Percentiles rank a stretch among this genome's conserved stretches.
These are phyloP conservation scores for Pteruthius melanotis DNA, from an alignment of 2,113 vertebrate species.

Conservation along the genomic window DNA sequence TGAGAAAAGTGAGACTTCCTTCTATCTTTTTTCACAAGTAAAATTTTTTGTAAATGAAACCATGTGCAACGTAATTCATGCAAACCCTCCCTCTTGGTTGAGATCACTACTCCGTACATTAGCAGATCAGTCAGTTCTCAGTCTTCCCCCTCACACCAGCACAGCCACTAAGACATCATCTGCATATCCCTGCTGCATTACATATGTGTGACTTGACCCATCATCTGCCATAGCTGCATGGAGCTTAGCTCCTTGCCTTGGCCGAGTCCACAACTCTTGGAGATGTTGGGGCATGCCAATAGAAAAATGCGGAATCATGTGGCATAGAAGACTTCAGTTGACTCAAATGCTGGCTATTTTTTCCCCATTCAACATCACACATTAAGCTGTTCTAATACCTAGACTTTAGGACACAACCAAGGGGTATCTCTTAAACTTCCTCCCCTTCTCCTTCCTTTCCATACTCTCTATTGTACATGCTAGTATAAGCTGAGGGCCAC, in stretches of 20 bases:
- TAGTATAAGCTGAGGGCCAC: neutral
- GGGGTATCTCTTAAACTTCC: neutral
- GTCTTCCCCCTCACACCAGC: neutral
- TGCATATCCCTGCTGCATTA: neutral
- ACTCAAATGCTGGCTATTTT: neutral
- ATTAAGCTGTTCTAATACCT: neutral
- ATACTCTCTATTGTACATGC: neutral
- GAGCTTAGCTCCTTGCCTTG: neutral
- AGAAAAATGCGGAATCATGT: neutral
- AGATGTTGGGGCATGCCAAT: accelerated
- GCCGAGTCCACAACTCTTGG: neutral
- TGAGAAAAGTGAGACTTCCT: neutral
- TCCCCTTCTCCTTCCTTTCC: neutral
- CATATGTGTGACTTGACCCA: accelerated
- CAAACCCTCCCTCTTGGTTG: neutral
- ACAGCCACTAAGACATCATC: neutral
- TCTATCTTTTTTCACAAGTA: neutral
- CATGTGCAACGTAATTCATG: neutral
- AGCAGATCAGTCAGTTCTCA: neutral
- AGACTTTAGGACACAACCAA: neutral
- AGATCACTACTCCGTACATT: neutral
- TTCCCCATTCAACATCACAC: neutral
- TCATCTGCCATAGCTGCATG: neutral
- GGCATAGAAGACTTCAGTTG: neutral
- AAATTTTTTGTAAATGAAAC: neutral